Base-by-base conservation (phyloP, 2,888 invertebrate genomes). In the Tachina fera region DNA sequence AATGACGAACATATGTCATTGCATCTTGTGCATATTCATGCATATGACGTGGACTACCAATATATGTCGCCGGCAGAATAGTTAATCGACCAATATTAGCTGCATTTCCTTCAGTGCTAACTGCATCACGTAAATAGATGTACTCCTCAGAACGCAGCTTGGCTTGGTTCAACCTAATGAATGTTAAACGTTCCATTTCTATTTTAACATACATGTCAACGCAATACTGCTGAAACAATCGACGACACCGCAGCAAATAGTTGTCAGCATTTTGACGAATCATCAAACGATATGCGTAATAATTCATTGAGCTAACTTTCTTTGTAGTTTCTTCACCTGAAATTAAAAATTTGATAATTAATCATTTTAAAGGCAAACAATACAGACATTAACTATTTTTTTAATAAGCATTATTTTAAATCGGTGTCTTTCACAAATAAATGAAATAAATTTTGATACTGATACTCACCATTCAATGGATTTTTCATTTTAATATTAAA, bases 131-230 rank as follows among this genome's bases (percentile, higher is more conserved):
- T 14, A 60, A 39, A 39, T 60, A 6, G 2, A 39, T 60, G 39
- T 60, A 63, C 63, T 63, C 43, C 43, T 63, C 63, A 3, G 60
- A 14, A 60, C 63, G 63, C 16, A 63, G 43, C 43, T 63, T 63
- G 9, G 16, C n/a, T 43, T 43, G 43, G 8, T 63, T 63, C 16
- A 63, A 63, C 3, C 63, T 16, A 41, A 63, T 60, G 14, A 60
- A 60, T 6, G 14, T 14, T 1, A 60, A 9, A 2, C 60, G 60
- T 8, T 60, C 60, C 31, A 14, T 39, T 60, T 60, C 60, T 14
- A 60, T 61, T 61, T 61, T 61, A 1, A n/a, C 60, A 41, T 58
- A 58, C 58, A 58, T 58, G 13, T 58, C 58, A 13, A 58, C 58
- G 51, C 51, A 51, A 16, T 51, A 58, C 13, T 58, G 58, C 31